Evolutionary conservation across 2,113 vertebrate genomes (phyloP).

Genomic region (Hiodon alosoides): DNA sequence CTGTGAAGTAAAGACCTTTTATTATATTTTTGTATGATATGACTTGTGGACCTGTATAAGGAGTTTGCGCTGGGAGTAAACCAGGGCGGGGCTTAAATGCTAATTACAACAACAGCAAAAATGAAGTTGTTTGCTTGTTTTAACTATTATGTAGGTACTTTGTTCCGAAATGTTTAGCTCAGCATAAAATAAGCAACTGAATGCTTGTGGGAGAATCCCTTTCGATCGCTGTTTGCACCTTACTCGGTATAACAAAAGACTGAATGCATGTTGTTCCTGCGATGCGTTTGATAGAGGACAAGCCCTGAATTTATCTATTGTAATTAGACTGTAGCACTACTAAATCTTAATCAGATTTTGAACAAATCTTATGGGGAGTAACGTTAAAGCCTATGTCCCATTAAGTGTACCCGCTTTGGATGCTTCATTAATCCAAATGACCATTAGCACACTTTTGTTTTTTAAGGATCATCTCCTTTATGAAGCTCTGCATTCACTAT

Average conservation of each 20-base stretch:
- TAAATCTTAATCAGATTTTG: slow-evolving; percentile 37
- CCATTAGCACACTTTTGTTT: background rate
- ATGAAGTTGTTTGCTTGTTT: slow-evolving; percentile 38
- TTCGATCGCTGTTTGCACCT: slow-evolving; percentile 61
- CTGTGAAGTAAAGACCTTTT: slow-evolving; percentile 51
- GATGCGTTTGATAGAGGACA: slow-evolving; percentile 81
- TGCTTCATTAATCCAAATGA: background rate
- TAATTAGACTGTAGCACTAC: slow-evolving; percentile 67
- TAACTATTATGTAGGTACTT: slow-evolving; percentile 37
- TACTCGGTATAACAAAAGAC: slow-evolving; percentile 58
- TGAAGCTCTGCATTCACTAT: background rate
- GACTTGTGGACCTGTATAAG: slow-evolving; percentile 52
- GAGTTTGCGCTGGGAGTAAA: background rate
- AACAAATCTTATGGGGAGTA: background rate
- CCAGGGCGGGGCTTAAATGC: background rate
- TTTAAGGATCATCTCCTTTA: background rate
- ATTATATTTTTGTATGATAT: slow-evolving; percentile 73
- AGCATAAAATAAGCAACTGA: slow-evolving; percentile 44
- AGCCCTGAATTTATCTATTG: slow-evolving; percentile 67
- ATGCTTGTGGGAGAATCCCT: slow-evolving; percentile 50
- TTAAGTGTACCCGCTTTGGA: background rate
- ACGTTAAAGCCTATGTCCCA: background rate
- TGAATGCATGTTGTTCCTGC: slow-evolving; percentile 78
- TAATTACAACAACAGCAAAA: background rate
- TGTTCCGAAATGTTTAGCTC: slow-evolving; percentile 56